These are phyloP conservation scores for Lepeophtheirus salmonis DNA, from an alignment of 1,140 invertebrate genomes.

Conservation along the genomic window DNA sequence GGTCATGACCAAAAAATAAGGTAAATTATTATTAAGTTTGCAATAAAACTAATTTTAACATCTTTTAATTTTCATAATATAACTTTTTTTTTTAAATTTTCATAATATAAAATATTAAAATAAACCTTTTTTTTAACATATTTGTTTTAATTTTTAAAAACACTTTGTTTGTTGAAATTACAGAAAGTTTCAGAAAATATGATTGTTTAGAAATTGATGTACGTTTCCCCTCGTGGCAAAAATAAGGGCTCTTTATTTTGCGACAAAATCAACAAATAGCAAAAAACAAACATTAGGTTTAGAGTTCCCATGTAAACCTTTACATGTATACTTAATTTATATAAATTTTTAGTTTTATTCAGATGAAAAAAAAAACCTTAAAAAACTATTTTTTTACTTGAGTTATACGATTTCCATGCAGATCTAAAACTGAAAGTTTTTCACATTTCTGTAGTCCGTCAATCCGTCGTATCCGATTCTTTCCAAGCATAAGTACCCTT, in stretches of 20 bases:
- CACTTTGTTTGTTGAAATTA: too few relatives aligned
- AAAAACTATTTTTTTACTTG: background rate
- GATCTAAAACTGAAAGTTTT: conserved; percentile 10
- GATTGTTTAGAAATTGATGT: too few relatives aligned
- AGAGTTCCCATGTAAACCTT: background rate
- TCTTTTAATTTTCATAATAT: too few relatives aligned
- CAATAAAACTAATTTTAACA: too few relatives aligned
- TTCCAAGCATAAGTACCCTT: conserved; percentile 59
- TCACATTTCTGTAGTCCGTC: conserved; percentile 43
- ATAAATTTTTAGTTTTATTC: background rate
- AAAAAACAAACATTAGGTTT: background rate
- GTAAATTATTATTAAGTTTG: background rate
- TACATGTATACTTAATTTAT: background rate
- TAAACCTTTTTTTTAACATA: too few relatives aligned
- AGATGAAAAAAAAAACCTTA: background rate
- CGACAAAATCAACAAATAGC: background rate
- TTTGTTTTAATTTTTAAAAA: too few relatives aligned
- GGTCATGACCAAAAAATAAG: background rate
- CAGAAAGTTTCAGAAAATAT: too few relatives aligned
- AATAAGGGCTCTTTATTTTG: too few relatives aligned
- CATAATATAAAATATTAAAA: too few relatives aligned
- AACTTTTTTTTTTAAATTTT: too few relatives aligned
- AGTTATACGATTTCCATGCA: conserved; percentile 16
- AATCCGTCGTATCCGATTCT: conserved; percentile 43
- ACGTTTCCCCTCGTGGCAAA: too few relatives aligned